Conservation (phyloP, 2,797 vertebrate species). For the Manis crassicaudata region DNA sequence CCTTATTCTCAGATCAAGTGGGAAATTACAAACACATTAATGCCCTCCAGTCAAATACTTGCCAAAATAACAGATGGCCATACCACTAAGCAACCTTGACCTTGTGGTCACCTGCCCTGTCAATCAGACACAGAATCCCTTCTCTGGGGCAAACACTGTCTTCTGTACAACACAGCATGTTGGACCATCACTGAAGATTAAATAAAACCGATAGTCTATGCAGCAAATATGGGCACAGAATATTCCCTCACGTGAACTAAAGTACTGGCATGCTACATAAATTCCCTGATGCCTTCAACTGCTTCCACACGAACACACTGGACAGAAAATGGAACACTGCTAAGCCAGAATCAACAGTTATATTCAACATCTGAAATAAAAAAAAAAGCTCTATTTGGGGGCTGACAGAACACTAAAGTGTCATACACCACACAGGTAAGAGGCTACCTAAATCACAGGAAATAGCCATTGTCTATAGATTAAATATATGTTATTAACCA, state of each 20-base stretch:
- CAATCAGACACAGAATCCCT: constrained; percentile 71
- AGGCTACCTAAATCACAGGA: constrained; percentile 9
- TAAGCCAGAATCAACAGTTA: constrained; percentile 50
- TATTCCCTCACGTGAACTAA: constrained; percentile 46
- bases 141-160: constrained; percentile 72
- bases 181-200: constrained; percentile 42
- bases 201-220: constrained; percentile 18
- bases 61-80: constrained; percentile 77
- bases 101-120: constrained; percentile 71
- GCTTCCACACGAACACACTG: neutral
- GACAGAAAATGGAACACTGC: constrained; percentile 36
- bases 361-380: constrained; percentile 26
- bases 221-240: neutral
- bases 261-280: neutral
- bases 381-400: neutral
- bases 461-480: constrained; percentile 6
- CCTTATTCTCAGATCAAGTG: constrained; percentile 73
- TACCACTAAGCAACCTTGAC: constrained; percentile 79
- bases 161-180: constrained; percentile 27
- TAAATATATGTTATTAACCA: neutral
- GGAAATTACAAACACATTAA: constrained; percentile 74
- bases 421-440: neutral
- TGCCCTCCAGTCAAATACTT: constrained; percentile 66
- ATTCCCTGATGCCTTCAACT: constrained; percentile 22
- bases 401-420: neutral